A percentile compares a stretch with the other conserved stretches of the same genome.
These are phyloP conservation scores for Nansenia antarctica DNA, from an alignment of 2,113 vertebrate species.

Conservation along the genomic window DNA sequence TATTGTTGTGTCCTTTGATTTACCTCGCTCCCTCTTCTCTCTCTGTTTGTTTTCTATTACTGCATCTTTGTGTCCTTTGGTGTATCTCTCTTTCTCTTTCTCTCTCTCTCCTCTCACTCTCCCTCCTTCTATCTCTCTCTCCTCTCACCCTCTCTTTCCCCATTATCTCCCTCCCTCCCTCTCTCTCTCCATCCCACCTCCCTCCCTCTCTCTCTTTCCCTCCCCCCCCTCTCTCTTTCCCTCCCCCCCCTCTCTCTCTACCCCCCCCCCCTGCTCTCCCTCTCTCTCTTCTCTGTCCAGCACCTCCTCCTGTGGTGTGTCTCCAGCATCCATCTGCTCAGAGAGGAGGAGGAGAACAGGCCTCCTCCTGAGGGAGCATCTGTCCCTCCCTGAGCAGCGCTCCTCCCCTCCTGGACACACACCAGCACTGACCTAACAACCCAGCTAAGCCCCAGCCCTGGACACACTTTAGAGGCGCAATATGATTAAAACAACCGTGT, in stretches of 20 bases:
- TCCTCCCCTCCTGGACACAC: not conserved
- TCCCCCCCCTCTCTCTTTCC: conserved; percentile 7
- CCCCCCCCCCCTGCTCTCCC: not conserved
- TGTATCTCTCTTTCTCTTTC: conserved; percentile 6
- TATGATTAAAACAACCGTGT: not conserved
- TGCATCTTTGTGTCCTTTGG: conserved; percentile 5
- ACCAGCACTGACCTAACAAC: not conserved
- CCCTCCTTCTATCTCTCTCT: not conserved
- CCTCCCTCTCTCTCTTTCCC: not conserved
- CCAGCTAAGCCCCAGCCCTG: not conserved
- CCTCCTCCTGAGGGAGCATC: conserved; percentile 35
- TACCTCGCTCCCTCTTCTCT: conserved; percentile 25
- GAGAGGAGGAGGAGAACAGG: conserved; percentile 26
- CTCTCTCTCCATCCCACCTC: not conserved
- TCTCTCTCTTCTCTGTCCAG: not conserved
- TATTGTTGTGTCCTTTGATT: not conserved
- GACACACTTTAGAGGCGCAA: not conserved
- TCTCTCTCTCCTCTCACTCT: too few species aligned
- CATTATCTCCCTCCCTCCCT: not conserved
- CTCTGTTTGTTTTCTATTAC: conserved; percentile 16
- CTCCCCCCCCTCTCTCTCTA: too few species aligned
- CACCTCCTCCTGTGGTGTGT: not conserved
- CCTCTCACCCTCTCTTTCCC: not conserved
- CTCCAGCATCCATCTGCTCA: not conserved
- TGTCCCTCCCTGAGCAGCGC: conserved; percentile 13